Conservation (phyloP, 2,797 vertebrate genomes). For the Triplophysa yarkandensis region DNA sequence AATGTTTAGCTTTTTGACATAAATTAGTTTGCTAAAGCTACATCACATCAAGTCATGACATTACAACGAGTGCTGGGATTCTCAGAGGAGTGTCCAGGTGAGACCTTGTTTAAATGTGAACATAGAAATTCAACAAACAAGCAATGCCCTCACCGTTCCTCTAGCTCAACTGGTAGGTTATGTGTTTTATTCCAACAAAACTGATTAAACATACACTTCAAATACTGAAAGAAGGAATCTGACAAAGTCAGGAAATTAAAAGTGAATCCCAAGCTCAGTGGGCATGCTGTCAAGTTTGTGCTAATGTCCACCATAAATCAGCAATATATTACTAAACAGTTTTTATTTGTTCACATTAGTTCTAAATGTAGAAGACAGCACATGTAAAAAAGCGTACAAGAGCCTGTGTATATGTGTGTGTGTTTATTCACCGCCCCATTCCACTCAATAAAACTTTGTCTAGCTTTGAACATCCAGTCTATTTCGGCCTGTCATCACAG, state of each 20-base stretch:
- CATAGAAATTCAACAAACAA: background rate
- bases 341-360: background rate
- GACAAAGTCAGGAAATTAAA: background rate
- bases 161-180: background rate
- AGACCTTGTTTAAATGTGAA: constrained; percentile 24
- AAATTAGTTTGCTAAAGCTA: too few species aligned
- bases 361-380: constrained; percentile 2
- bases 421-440: constrained; percentile 2
- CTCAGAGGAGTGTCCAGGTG: constrained; percentile 4
- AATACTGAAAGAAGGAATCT: background rate
- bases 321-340: background rate
- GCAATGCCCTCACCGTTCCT: background rate
- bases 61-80: constrained; percentile 2
- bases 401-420: constrained; percentile 25
- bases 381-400: background rate
- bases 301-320: background rate
- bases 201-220: background rate
- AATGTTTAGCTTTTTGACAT: background rate
- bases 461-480: background rate
- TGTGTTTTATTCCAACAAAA: background rate
- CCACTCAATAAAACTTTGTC: constrained; percentile 1
- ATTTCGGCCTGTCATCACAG: constrained; percentile 27
- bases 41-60: constrained; percentile 31
- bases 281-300: background rate
- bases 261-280: constrained; percentile 1